Evolutionary conservation across 1,140 invertebrate species (phyloP).

Genomic region (Asbolus verrucosus): DNA sequence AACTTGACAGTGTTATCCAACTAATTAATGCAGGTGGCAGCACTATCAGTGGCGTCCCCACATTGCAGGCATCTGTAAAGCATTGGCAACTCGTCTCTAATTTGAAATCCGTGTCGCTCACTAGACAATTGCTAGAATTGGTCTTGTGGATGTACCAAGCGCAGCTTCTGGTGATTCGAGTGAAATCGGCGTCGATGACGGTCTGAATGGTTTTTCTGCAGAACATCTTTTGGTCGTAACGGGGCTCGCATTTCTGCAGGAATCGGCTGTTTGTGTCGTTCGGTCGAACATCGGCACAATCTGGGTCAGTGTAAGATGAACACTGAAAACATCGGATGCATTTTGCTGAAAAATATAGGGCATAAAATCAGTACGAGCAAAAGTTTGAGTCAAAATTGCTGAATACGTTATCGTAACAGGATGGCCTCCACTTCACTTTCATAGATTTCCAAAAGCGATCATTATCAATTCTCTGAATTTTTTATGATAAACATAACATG

Average conservation of each 20-base stretch:
- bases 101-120: constrained; percentile 47
- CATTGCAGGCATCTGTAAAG: constrained; percentile 49
- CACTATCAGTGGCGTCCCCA: not conserved
- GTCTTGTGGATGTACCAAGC: no score
- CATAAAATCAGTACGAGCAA: not conserved
- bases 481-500: no score
- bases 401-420: no score
- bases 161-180: constrained; percentile 44
- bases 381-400: no score
- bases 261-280: constrained; percentile 45
- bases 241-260: constrained; percentile 35
- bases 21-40: no score
- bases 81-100: constrained; percentile 49
- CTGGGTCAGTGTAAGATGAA: constrained; percentile 34
- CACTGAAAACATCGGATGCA: constrained; percentile 48
- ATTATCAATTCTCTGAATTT: no score
- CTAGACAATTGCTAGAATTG: constrained; percentile 39
- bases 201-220: constrained; percentile 45
- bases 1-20: no score
- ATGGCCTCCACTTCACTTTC: no score
- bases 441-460: no score
- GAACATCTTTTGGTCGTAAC: constrained; percentile 9
- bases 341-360: not conserved
- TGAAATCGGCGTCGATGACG: not conserved
- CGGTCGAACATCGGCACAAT: constrained; percentile 21